phyloP scores from a whole-genome alignment of 2,888 invertebrate species.

The Spilarctia lutea region DNA sequence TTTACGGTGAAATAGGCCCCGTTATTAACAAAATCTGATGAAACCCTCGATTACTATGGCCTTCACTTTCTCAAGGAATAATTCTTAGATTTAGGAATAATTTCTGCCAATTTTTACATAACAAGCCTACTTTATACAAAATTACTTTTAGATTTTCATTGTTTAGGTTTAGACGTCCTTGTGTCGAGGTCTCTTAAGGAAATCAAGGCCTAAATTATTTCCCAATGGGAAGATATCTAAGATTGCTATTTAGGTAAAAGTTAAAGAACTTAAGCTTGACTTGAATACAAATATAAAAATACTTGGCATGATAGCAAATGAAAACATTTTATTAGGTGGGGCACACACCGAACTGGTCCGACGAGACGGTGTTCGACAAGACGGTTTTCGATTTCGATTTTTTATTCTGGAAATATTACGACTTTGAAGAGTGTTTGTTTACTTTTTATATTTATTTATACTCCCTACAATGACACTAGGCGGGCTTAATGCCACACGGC shows the following conservation, averaged over 20 bases:
- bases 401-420: too few relatives aligned
- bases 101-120: conserved; percentile 48
- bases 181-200: background rate
- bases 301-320: background rate
- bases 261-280: background rate
- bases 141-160: conserved; percentile 26
- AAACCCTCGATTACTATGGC: conserved; percentile 63
- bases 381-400: too few relatives aligned
- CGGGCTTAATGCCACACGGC: too few relatives aligned
- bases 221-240: conserved; percentile 3
- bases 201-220: conserved; percentile 7
- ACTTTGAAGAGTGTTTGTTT: too few relatives aligned
- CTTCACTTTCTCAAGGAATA: conserved; percentile 64
- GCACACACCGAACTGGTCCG: too few relatives aligned
- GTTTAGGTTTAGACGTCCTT: conserved; percentile 27
- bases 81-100: conserved; percentile 42
- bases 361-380: too few relatives aligned
- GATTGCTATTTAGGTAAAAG: conserved; percentile 5
- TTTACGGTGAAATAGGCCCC: conserved; percentile 66
- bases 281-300: background rate
- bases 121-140: conserved; percentile 39
- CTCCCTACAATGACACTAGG: too few relatives aligned
- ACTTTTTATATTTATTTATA: too few relatives aligned
- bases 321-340: background rate
- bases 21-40: conserved; percentile 70